Percentiles rank a stretch among this genome's conserved stretches.
phyloP scores from a whole-genome alignment of 1,140 invertebrate genomes.

The Homalodisca vitripennis region DNA sequence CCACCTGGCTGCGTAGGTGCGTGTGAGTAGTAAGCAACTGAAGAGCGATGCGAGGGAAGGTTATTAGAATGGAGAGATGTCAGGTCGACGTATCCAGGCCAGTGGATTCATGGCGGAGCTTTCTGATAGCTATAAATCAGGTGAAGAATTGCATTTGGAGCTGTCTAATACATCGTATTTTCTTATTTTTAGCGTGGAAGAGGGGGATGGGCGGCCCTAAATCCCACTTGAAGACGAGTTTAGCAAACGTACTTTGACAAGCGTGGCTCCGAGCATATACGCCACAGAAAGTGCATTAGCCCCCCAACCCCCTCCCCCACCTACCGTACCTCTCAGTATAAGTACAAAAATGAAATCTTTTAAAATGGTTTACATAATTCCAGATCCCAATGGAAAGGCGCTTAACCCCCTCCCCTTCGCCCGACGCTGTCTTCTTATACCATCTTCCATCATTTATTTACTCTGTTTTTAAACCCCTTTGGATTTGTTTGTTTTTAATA shows the following conservation, averaged over 20 bases:
- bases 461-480: slow-evolving; percentile 32
- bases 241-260: slow-evolving; percentile 23
- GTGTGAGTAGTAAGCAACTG: no score
- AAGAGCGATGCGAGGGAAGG: not conserved
- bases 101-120: no score
- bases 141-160: slow-evolving; percentile 23
- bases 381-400: slow-evolving; percentile 29
- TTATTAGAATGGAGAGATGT: slow-evolving; percentile 7
- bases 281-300: slow-evolving; percentile 25
- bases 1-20: not conserved
- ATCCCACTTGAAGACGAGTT: slow-evolving; percentile 24
- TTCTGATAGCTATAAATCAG: slow-evolving; percentile 7
- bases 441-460: slow-evolving; percentile 32
- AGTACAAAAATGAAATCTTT: slow-evolving; percentile 39
- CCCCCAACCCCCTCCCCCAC: not conserved
- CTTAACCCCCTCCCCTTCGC: slow-evolving; percentile 8
- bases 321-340: slow-evolving; percentile 8
- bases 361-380: slow-evolving; percentile 42
- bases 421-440: slow-evolving; percentile 7
- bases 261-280: slow-evolving; percentile 17
- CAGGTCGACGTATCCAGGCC: not conserved
- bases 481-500: slow-evolving; percentile 34
- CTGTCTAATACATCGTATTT: slow-evolving; percentile 13
- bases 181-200: slow-evolving; percentile 1
- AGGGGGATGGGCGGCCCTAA: not conserved